Base-by-base conservation (phyloP, 2,888 invertebrate species). In the Pocota personata region DNA sequence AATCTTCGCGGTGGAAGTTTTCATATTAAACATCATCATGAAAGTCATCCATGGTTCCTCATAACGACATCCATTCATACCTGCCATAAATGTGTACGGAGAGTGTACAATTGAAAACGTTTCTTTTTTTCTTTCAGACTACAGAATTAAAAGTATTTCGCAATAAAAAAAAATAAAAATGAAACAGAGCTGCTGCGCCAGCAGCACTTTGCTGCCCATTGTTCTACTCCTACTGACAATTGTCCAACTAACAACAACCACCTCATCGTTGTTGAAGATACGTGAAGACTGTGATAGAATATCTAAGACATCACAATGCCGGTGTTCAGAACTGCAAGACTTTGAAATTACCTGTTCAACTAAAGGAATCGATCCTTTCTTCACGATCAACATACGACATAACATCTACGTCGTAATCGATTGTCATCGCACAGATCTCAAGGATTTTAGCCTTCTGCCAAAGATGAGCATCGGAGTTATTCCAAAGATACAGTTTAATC, bases 331-430 rank as follows among this genome's bases (percentile, higher is more conserved):
- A 4, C 88, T 89, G 10, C 75, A 88, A 7, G 92, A 92, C 10
- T 90, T 89, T 46, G 92, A 92, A 77, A 90, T 93, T 27, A 89
- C 89, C 40, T 93, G 92, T 82, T 92, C 92, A 1, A 87, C 86
- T 1, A 87, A 88, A 12, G 88, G 79, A 14, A 66, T 69, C 10
- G 90, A 91, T 77, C 90, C 91, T 14, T 40, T 14, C 14, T 14
- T 40, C 6, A 89, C 89, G 6, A 90, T 92, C 19, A 89, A 89
- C 88, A 90, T 92, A 52, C 89, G 90, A 1, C 90, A 91, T 0
- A 88, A 88, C 21, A 87, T 84, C 8, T 88, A 90, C 24, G 91
- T 92, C 1, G 90, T 90, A 87, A 91, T 93, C 46, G 91, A 92
- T 43, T 93, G 92, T 84, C 89, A 88, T 32, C 88, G 89, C 16